Evolutionary conservation across 2,888 invertebrate species (phyloP), one percentile per base, ranked within the genome.

Genomic region (Gari tellinella): DNA sequence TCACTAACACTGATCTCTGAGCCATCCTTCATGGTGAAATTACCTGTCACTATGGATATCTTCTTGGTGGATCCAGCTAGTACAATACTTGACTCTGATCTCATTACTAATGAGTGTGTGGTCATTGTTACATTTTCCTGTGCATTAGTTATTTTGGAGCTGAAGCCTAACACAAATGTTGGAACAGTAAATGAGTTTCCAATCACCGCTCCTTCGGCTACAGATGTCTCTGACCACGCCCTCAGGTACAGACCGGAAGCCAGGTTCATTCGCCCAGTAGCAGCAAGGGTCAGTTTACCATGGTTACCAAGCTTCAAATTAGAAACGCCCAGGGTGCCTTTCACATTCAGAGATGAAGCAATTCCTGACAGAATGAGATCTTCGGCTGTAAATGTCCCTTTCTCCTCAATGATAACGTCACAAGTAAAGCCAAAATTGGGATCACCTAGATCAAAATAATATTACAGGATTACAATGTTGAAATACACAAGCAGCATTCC

Each of bases 321-420:
- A 1, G 45, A 25, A 8, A 73, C 62, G 21, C 53, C 53, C 37
- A 85, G 17, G 4, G 61, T 57, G 10, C 85, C 85, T 7, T 41
- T 23, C 14, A 84, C 49, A 15, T 56, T 64, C 10, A 85, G 70
- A 5, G 48, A 14, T 21, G 83, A 80, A 25, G 12, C 40, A 3
- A 52, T 58, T 5, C 82, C 82, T 25, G 81, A 69, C 1, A 83
- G 26, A 23, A 67, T 66, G 17, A 84, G 40, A 41, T 64, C 65
- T 51, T 49, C 56, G 19, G 45, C 41, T 8, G 62, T 41, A 12
- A 62, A 57, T 7, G 75, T 48, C 2, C 49, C 48, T 1, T 67
- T 69, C 48, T 31, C 63, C 17, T 70, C 58, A 25, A 79, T 37
- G 10, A 38, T 56, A 25, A 74, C 49, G 48, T 60, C 49, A 52